phyloP scores from a whole-genome alignment of 2,888 invertebrate genomes.

The Oligia fasciuncula region DNA sequence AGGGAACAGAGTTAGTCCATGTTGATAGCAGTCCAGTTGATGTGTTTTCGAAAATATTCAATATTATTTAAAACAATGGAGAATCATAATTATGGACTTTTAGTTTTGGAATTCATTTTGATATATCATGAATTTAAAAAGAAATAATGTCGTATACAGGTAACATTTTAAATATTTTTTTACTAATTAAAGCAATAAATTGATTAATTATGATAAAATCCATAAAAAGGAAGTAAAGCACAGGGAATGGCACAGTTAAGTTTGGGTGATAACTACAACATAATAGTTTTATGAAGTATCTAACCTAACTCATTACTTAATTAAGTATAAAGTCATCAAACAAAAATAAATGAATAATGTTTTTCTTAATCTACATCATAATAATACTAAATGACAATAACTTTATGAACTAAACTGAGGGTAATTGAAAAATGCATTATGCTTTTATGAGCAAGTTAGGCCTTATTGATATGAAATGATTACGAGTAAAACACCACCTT shows the following conservation, averaged over 20 bases:
- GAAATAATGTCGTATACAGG: slow-evolving; percentile 40
- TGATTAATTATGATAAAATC: slow-evolving; percentile 25
- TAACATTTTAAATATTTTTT: slow-evolving; percentile 22
- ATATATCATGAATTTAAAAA: slow-evolving; percentile 20
- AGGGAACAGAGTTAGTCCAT: slow-evolving; percentile 5
- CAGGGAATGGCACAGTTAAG: slow-evolving; percentile 66
- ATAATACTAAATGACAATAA: slow-evolving; percentile 49
- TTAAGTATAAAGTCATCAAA: slow-evolving; percentile 43
- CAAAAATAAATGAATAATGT: slow-evolving; percentile 55
- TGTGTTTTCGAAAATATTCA: slow-evolving; percentile 13
- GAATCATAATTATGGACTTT: slow-evolving; percentile 10
- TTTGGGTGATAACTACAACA: slow-evolving; percentile 49
- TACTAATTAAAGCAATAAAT: slow-evolving; percentile 42
- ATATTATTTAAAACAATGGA: slow-evolving; percentile 10
- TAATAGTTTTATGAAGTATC: slow-evolving; percentile 27
- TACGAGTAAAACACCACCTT: slow-evolving; percentile 47
- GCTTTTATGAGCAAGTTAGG: slow-evolving; percentile 74
- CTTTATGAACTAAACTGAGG: slow-evolving; percentile 48
- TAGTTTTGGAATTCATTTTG: slow-evolving; percentile 11
- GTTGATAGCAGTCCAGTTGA: slow-evolving; percentile 22
- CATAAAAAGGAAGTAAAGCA: slow-evolving; percentile 62
- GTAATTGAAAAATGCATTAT: slow-evolving; percentile 67
- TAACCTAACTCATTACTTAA: slow-evolving; percentile 44
- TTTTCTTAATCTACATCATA: slow-evolving; percentile 45
- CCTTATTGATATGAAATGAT: slow-evolving; percentile 74